phyloP scores from a whole-genome alignment of 2,113 vertebrate genomes.

The Oreamnos americanus region DNA sequence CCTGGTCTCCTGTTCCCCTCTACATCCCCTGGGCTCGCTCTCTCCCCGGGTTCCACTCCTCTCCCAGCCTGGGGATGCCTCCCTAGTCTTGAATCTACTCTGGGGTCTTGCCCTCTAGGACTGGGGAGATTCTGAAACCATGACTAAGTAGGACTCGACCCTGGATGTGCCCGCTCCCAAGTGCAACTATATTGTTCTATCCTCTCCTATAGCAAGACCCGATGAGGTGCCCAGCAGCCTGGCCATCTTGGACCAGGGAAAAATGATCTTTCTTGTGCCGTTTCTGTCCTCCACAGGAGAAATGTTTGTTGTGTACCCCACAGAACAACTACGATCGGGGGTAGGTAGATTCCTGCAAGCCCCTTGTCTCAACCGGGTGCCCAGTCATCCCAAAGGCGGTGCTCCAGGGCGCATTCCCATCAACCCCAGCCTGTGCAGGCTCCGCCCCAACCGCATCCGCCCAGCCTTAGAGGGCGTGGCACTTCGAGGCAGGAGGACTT shows the following conservation, averaged over 20 bases:
- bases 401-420: neutral
- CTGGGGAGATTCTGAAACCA: neutral
- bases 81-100: neutral
- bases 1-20: neutral
- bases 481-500: neutral
- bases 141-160: neutral
- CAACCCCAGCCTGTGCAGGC: neutral
- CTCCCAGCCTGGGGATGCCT: neutral
- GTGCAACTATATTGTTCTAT: neutral
- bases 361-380: neutral
- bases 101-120: neutral
- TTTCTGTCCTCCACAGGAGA: slow-evolving; percentile 69
- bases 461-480: neutral
- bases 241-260: slow-evolving; percentile 38
- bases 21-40: neutral
- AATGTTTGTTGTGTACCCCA: slow-evolving; percentile 61
- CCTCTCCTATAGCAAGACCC: slow-evolving; percentile 35
- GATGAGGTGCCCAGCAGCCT: slow-evolving; percentile 16
- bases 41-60: neutral
- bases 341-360: slow-evolving; percentile 37
- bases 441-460: neutral
- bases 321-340: slow-evolving; percentile 47
- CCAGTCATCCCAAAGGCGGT: neutral
- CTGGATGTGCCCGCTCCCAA: neutral
- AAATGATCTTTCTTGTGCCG: slow-evolving; percentile 44